Base-by-base conservation (phyloP, 2,797 vertebrate genomes). In the Danio choprae region DNA sequence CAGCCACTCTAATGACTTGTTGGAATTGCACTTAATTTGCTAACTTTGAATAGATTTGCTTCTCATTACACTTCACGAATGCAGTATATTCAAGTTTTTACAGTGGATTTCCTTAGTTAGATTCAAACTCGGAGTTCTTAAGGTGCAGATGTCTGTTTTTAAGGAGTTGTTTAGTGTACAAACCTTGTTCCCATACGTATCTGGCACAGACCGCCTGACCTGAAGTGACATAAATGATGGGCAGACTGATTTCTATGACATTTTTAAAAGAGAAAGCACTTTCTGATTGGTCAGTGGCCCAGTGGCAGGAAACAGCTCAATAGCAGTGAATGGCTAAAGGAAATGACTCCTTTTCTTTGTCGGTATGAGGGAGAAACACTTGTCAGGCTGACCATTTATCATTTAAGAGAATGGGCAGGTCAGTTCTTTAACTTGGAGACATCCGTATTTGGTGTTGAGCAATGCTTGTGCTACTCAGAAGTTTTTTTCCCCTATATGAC, bases 301-400 rank as follows among this genome's bases (percentile, higher is more conserved):
- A 40, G 13, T 50, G 16, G 55, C 43, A 82, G 59, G 80, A 84
- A 81, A 72, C 2, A 9, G 7, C 5, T 65, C 6, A 18, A 41
- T 16, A 73, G 38, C 62, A 65, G 15, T 43, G 16, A 16, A 10
- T 16, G 8, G 53, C 29, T 29, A 65, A 67, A 81, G 51, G 64
- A 81, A 83, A 59, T 69, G 0, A 20, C 44, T 51, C 36, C n/a
- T 72, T 63, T 70, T 80, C 38, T 64, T 55, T 50, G 16, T 58
- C 40, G 44, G 15, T 43, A 41, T 48, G 7, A 50, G 50, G 65
- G 46, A 44, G 60, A 74, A 22, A 71, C 36, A 56, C 1, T 59
- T 75, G 56, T 18, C 53, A 56, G 38, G 5, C 51, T 43, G 29
- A 46, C 3, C 13, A 63, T 20, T 63, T 41, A 63, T 41, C 4